Base-by-base conservation (phyloP, 1,140 invertebrate genomes). In the Drosophila tristis region DNA sequence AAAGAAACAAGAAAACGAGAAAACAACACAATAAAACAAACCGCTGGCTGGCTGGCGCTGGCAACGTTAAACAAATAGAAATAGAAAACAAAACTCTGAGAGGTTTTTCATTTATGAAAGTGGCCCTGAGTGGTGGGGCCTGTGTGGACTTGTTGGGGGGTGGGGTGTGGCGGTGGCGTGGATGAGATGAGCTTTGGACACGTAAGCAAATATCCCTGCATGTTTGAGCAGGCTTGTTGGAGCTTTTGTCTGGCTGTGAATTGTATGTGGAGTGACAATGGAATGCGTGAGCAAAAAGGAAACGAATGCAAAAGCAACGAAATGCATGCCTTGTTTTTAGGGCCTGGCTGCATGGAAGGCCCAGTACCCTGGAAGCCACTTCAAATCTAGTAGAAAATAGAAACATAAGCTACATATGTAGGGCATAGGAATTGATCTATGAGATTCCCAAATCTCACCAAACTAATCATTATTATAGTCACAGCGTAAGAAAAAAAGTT, bases 61-160 rank as follows among this genome's bases (percentile, higher is more conserved):
- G n/a, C 25, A 64, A 11, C 39, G 51, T 47, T 51, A 62, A 78
- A 68, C 74, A 84, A 81, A 77, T 77, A 67, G 35, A 63, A 60
- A 74, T 74, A 47, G 61, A 44, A 74, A 84, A 82, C 80, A 82
- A 65, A 72, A 60, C 56, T 47, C 66, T 53, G 55, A 64, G 67
- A 53, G 75, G 58, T 72, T 87, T 86, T 86, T 86, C 82, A 86
- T 86, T 87, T 87, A 78, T 75, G 82, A 72, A 86, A 86, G 84
- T 87, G 81, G 58, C 50, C 67, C 57, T 49, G 58, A 61, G 72
- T 66, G 63, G 48, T 5, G 26, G 26, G 6, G 2, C 2, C 3
- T 9, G 31, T 9, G 31, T 35, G 70, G 53, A 39, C 25, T n/a
- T n/a, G n/a, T n/a, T n/a, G n/a, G n/a, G n/a, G n/a, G n/a, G n/a